Evolutionary conservation across 1,140 invertebrate genomes (phyloP).

Genomic region (Sinella curviseta): DNA sequence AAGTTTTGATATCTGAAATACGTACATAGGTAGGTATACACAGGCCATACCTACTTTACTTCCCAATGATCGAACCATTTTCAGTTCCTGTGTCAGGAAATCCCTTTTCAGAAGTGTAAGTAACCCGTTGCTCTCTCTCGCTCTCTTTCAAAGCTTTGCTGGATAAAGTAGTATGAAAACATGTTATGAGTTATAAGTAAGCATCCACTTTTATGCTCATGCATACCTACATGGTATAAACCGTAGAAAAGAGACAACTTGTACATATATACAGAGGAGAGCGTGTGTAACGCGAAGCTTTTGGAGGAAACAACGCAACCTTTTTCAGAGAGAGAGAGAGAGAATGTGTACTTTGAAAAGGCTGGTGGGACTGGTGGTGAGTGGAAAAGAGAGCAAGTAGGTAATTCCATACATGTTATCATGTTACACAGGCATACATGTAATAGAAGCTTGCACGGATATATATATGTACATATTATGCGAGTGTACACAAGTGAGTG

Average conservation of each 20-base stretch:
- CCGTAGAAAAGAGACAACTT: too few species aligned
- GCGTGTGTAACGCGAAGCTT: too few species aligned
- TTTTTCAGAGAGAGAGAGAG: too few species aligned
- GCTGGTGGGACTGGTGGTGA: too few species aligned
- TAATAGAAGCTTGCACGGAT: background rate
- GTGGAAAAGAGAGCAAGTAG: conserved; percentile 2
- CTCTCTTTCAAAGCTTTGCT: background rate
- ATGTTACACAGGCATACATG: background rate
- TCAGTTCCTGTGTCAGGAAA: conserved; percentile 1
- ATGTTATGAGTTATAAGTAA: background rate
- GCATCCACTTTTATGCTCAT: too few species aligned
- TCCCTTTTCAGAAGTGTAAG: background rate
- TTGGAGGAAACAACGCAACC: too few species aligned
- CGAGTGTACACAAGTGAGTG: background rate
- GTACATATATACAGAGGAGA: too few species aligned
- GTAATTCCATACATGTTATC: background rate
- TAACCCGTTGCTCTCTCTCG: background rate
- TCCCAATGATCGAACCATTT: background rate
- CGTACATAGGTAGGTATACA: background rate
- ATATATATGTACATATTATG: background rate
- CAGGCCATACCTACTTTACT: background rate
- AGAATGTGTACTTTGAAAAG: background rate
- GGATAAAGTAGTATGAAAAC: background rate
- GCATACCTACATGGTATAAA: too few species aligned
- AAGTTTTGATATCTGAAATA: background rate